phyloP scores from a whole-genome alignment of 2,113 vertebrate genomes.

The Pimephales promelas region DNA sequence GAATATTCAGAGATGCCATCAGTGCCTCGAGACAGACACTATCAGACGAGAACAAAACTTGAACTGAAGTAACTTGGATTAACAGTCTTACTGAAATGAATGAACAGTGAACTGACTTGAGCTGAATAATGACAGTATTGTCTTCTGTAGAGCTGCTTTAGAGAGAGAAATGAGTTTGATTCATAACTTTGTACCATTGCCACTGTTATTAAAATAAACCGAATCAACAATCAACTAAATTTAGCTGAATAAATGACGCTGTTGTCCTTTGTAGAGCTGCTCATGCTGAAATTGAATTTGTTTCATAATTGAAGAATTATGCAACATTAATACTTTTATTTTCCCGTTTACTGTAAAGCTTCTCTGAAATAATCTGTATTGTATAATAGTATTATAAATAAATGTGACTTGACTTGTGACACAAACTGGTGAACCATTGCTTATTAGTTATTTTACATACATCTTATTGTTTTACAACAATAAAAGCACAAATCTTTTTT shows the following conservation, averaged over 20 bases:
- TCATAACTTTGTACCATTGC: not conserved
- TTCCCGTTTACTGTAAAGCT: not conserved
- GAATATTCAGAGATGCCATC: no score
- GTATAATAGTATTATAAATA: not conserved
- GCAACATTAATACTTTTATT: not conserved
- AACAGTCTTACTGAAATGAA: no score
- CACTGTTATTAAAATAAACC: not conserved
- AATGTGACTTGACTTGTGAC: not conserved
- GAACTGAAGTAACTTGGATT: no score
- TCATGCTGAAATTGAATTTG: not conserved
- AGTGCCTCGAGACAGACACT: no score
- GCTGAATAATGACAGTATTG: no score
- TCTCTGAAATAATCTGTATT: not conserved
- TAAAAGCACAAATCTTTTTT: no score
- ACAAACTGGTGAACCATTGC: not conserved
- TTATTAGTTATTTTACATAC: not conserved
- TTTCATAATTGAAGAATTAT: not conserved
- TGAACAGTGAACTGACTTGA: no score
- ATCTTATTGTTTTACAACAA: no score
- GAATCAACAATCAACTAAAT: not conserved
- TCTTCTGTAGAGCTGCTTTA: no score
- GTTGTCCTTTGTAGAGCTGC: not conserved
- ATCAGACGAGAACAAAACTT: no score
- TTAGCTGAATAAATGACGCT: not conserved
- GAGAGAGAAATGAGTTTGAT: no score